Evolutionary conservation across 2,888 invertebrate species (phyloP), one percentile per base, ranked within the genome.

Genomic region (Ashinkailepas kermadecensis): DNA sequence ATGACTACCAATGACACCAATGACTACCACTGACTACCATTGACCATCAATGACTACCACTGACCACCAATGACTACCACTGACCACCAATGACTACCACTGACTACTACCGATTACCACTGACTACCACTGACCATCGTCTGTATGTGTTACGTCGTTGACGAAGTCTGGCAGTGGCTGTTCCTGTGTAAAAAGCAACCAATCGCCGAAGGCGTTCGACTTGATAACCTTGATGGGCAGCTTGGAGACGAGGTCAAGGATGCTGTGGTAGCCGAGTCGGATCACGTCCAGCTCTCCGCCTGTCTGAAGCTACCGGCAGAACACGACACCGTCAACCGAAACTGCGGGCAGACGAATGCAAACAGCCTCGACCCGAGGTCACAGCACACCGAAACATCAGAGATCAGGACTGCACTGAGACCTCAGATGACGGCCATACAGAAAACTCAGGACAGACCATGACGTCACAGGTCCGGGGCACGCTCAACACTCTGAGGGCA

Each of bases 161-260:
- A 74, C 74, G 54, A 54, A 54, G 74, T 74, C 74, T 1, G 74
- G 74, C 74, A 74, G 74, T 54, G 74, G 74, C 74, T 74, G 74
- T 15, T 23, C 15, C 54, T 9, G 74, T 18, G 74, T 54, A 54
- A 74, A 74, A 18, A 74, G 74, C 74, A 74, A 18, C 74, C 74
- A 74, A 54, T 74, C 74, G 54, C 74, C 74, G 74, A 74, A 74
- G 18, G 54, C 39, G 54, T 15, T 21, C 18, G 74, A 74, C 74
- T 54, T 74, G 74, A 74, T 74, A 18, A 54, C 13, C 13, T 13
- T 10, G 18, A 74, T 13, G 54, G 74, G 74, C 54, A 74, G 54
- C 9, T 1, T n/a, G 18, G 74, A 54, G 1, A 74, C 54, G 13
- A 74, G 74, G 74, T 74, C 74, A 15, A 74, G 74, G 18, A 74